Conservation (phyloP, 1,140 invertebrate genomes). For the Argopecten irradians region DNA sequence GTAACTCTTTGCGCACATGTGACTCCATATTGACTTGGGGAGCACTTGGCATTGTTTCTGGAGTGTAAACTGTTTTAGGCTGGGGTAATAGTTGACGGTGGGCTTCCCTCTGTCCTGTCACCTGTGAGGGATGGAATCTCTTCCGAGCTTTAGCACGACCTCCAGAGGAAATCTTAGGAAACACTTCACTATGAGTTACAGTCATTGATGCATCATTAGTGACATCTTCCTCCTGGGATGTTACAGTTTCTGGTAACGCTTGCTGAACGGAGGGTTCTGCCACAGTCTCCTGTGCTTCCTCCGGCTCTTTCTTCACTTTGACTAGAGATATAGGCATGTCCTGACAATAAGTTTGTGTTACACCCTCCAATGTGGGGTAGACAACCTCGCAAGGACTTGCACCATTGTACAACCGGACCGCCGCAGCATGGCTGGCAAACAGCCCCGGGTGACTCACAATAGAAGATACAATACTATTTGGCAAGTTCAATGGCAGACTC, state of each 20-base stretch:
- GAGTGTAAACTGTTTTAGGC: background rate
- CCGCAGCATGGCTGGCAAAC: constrained; percentile 32
- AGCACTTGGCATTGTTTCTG: constrained; percentile 26
- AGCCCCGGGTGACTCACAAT: constrained; percentile 36
- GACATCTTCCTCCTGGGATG: background rate
- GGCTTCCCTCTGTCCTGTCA: constrained; percentile 39
- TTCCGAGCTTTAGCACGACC: constrained; percentile 50
- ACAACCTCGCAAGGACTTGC: constrained; percentile 11
- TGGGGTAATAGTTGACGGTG: background rate
- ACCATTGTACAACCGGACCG: constrained; percentile 24
- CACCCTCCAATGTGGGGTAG: constrained; percentile 30
- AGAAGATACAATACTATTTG: constrained; percentile 38
- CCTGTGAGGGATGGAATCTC: constrained; percentile 46
- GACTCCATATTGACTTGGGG: constrained; percentile 37
- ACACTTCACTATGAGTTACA: background rate
- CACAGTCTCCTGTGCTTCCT: constrained; percentile 26
- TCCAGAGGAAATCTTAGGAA: constrained; percentile 19
- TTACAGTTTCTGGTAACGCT: background rate
- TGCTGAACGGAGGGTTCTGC: background rate
- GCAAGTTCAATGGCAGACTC: constrained; percentile 43
- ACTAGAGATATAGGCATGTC: constrained; percentile 55
- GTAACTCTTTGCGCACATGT: constrained; percentile 46
- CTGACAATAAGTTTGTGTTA: constrained; percentile 35
- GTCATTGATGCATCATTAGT: background rate
- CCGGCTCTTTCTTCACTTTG: constrained; percentile 60